Base-by-base conservation (phyloP, 2,888 invertebrate genomes). In the Tholera decimalis region DNA sequence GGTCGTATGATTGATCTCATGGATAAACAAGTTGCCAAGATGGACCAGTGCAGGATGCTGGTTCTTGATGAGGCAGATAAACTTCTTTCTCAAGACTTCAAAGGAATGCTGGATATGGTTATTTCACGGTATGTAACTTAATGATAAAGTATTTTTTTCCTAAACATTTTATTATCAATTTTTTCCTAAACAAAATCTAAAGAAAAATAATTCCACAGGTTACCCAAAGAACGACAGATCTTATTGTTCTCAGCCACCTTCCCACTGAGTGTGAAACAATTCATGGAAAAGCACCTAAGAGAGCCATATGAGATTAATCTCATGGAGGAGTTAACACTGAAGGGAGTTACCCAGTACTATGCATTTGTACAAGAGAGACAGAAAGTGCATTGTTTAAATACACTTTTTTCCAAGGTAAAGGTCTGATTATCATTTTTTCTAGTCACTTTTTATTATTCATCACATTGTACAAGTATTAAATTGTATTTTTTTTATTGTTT, bases 281-380 rank as follows among this genome's bases (percentile, higher is more conserved):
- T 99, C 94, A 99, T 99, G 99, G 98, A 98, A 92, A 99, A 99
- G 95, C 99, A 99, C 93, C 97, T 99, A 94, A 97, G 97, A 89
- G 98, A 98, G 93, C 99, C 99, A n/a, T 99, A 99, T 92, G 99
- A 99, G 96, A 99, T 99, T 87, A 99, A 99, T 95, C 97, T 99
- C 89, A 99, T 99, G 99, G 99, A 99, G 91, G 99, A 99, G 94
- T 96, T 99, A 88, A 99, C 99, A 77, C 96, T 99, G 77, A 99
- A 99, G 93, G 99, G 99, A 92, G 99, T 99, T 80, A 99, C 99
- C 87, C 99, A 99, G 96, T 99, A 99, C 97, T 99, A 99, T 96
- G 99, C 99, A 88, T 99, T 99, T 96, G 99, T 99, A 77, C 99
- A 99, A 96, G 99, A 99, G 96, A 98, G 99, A 91, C 99, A 99